Percentiles rank a stretch among this genome's conserved stretches.
phyloP scores from a whole-genome alignment of 1,140 invertebrate genomes.

The Bilobella aurantiaca region DNA sequence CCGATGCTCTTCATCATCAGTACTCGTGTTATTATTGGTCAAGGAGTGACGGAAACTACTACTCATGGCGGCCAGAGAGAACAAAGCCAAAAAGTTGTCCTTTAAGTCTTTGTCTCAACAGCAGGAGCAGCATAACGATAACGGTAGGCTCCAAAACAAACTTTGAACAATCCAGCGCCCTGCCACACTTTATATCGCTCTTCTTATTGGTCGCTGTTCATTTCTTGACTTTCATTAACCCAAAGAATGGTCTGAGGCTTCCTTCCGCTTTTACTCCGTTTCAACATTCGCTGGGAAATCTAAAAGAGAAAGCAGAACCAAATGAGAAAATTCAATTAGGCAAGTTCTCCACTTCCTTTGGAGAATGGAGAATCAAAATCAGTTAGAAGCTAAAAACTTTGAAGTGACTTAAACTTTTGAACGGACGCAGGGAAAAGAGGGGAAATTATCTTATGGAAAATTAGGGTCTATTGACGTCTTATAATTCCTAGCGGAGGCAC shows the following conservation, averaged over 20 bases:
- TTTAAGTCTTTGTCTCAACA: not conserved
- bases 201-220: too few species aligned
- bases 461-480: not conserved
- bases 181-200: too few species aligned
- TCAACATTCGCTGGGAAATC: not conserved
- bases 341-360: not conserved
- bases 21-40: conserved; percentile 39
- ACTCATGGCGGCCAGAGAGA: conserved; percentile 39
- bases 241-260: too few species aligned
- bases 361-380: not conserved
- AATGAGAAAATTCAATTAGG: conserved; percentile 3
- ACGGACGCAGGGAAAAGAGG: not conserved
- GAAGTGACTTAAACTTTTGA: not conserved
- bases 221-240: too few species aligned
- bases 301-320: not conserved
- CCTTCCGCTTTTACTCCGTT: not conserved
- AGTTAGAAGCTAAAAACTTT: not conserved
- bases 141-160: not conserved
- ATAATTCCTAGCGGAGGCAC: not conserved
- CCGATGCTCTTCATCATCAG: conserved; percentile 50
- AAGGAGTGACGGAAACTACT: conserved; percentile 35
- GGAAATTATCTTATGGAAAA: not conserved
- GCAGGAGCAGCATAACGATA: not conserved
- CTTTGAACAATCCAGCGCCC: not conserved
- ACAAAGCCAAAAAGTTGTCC: not conserved